Evolutionary conservation across 2,797 vertebrate species (phyloP).

Genomic region (Helostoma temminkii): DNA sequence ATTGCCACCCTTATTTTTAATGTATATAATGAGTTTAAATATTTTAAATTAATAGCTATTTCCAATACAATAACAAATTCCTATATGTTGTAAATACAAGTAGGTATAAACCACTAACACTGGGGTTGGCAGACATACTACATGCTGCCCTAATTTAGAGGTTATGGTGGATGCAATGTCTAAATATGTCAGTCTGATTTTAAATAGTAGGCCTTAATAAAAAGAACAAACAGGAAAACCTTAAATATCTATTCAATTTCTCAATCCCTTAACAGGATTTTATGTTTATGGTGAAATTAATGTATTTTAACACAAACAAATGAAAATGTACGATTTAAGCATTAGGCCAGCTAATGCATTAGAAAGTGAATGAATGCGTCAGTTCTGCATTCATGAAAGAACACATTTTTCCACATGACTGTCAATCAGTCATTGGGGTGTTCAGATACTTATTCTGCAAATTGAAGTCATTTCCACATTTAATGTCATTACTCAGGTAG

Average conservation of each 20-base stretch:
- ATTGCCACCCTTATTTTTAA: neutral
- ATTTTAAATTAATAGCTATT: neutral
- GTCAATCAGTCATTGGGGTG: conserved; percentile 34
- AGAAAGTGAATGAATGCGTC: conserved; percentile 33
- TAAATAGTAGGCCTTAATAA: neutral
- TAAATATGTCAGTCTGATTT: neutral
- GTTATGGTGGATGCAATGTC: neutral
- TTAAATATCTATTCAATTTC: neutral
- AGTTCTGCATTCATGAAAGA: conserved; percentile 24
- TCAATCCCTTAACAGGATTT: conserved; percentile 3
- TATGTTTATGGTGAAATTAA: neutral
- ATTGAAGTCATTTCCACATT: conserved; percentile 47
- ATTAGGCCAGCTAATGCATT: conserved; percentile 42
- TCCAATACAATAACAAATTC: neutral
- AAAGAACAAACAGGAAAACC: neutral
- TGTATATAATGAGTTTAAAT: neutral
- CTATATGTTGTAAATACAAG: conserved; percentile 2
- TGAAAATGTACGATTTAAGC: conserved; percentile 37
- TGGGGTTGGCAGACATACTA: too few relatives aligned
- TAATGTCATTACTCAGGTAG: conserved; percentile 31
- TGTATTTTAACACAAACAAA: conserved; percentile 19
- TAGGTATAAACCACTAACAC: too few relatives aligned
- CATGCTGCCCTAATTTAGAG: too few relatives aligned
- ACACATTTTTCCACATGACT: conserved; percentile 24
- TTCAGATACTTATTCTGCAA: conserved; percentile 33